These are phyloP conservation scores for Megastigmus dorsalis DNA, from an alignment of 2,888 invertebrate genomes.

Conservation along the genomic window DNA sequence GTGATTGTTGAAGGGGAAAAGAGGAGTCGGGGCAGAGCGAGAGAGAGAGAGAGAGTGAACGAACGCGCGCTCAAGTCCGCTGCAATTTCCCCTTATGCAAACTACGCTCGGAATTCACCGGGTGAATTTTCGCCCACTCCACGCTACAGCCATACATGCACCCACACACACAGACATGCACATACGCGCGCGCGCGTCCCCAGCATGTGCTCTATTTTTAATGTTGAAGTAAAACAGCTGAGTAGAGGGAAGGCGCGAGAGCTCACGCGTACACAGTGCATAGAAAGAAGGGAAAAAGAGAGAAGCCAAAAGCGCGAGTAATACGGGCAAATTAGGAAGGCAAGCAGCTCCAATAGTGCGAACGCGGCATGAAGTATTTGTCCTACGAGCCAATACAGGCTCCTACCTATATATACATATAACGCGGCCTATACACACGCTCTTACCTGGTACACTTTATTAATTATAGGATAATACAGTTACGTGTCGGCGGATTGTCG, in stretches of 20 bases:
- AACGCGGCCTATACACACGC: too few species aligned
- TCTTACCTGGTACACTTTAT: constrained; percentile 22
- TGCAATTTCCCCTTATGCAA: constrained; percentile 36
- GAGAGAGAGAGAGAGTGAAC: too few species aligned
- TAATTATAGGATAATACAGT: constrained; percentile 5
- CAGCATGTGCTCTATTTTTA: background rate
- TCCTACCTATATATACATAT: too few species aligned
- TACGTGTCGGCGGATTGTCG: background rate
- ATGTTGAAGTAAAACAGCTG: constrained; percentile 24
- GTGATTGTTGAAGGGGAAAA: too few species aligned
- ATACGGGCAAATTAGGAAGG: too few species aligned
- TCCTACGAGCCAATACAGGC: too few species aligned
- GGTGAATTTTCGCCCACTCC: constrained; percentile 31
- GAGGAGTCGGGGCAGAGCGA: too few species aligned
- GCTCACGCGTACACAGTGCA: too few species aligned
- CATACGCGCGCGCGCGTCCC: background rate
- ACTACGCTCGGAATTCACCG: constrained; percentile 43
- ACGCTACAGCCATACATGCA: background rate
- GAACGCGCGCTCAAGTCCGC: too few species aligned
- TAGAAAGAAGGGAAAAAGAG: background rate
- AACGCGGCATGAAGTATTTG: too few species aligned
- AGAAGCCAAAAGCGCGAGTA: too few species aligned
- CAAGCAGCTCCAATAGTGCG: constrained; percentile 1
- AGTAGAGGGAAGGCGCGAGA: background rate
- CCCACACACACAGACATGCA: background rate